Base-by-base conservation (phyloP, 2,797 vertebrate genomes). In the Anguilla obscura region DNA sequence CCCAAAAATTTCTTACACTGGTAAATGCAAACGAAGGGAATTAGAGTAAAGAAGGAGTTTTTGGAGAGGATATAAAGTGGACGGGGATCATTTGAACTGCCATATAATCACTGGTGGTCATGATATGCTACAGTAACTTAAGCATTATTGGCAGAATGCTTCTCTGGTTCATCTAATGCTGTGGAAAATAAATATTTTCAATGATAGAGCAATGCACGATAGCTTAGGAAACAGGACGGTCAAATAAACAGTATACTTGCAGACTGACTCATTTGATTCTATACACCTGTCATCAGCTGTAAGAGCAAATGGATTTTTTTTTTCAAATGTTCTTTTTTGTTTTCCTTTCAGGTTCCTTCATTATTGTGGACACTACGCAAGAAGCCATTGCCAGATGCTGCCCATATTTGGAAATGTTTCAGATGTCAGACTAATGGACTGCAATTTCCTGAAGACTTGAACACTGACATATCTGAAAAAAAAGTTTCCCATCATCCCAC, bases 291-390 rank as follows among this genome's bases (percentile, higher is more conserved):
- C 36, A 45, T 79, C 36, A n/a, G 16, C 45, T 10, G 18, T 45
- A 82, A 50, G 21, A 50, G 45, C 18, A 50, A 36, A 76, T 21
- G 3, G 14, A 14, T 48, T 0, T 80, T 40, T 36, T 52, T 84
- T 36, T 54, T 21, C 33, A 36, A 83, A 52, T 27, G 36, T 54
- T 85, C 18, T 69, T 60, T 27, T 54, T 85, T 6, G 58, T 58
- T 56, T n/a, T 58, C 10, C n/a, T 88, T 16, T 79, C n/a, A 69
- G 87, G 66, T 48, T 58, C 27, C 45, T 85, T 52, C 40, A 27
- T 66, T 85, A 16, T 66, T n/a, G 50, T 85, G 83, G 48, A 30
- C 50, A n/a, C 66, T 54, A 76, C 40, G 10, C n/a, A 80, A 79
- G 52, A 56, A 56, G 50, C 21, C 21, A 33, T 85, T 69, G 40